These are phyloP conservation scores for Triops cancriformis DNA, from an alignment of 1,140 invertebrate species.

Conservation along the genomic window DNA sequence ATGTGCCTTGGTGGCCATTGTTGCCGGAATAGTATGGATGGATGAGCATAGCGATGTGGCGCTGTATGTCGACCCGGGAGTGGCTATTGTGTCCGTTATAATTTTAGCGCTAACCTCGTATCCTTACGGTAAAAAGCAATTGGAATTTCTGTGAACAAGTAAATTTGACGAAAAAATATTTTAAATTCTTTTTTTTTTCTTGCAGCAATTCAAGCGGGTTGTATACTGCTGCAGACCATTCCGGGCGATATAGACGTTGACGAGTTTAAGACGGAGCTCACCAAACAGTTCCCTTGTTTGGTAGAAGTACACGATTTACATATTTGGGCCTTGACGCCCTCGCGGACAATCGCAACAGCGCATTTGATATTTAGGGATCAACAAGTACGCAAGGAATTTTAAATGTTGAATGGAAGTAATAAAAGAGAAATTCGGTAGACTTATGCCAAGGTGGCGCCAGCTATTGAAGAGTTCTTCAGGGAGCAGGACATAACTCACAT, in stretches of 20 bases:
- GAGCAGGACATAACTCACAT: slow-evolving; percentile 64
- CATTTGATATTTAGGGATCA: slow-evolving; percentile 62
- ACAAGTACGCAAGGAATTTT: slow-evolving; percentile 38
- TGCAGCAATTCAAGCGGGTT: slow-evolving; percentile 63
- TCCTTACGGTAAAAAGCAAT: slow-evolving; percentile 49
- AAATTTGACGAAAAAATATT: too few relatives aligned
- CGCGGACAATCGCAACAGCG: slow-evolving; percentile 60
- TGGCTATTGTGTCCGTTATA: slow-evolving; percentile 57
- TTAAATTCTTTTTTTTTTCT: slow-evolving; percentile 35
- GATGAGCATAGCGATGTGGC: slow-evolving; percentile 47
- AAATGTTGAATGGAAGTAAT: slow-evolving; percentile 25
- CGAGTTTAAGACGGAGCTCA: slow-evolving; percentile 51
- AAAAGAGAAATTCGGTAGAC: slow-evolving; percentile 18
- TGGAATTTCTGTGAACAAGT: too few relatives aligned
- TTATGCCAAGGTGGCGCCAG: slow-evolving; percentile 42
- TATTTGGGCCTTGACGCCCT: slow-evolving; percentile 64
- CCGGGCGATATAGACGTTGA: slow-evolving; percentile 67
- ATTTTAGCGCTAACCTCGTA: slow-evolving; percentile 55
- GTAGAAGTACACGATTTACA: slow-evolving; percentile 72
- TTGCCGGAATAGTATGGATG: slow-evolving; percentile 53
- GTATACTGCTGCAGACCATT: slow-evolving; percentile 71
- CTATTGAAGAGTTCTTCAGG: slow-evolving; percentile 57
- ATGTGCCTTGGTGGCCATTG: slow-evolving; percentile 58
- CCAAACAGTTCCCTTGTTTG: slow-evolving; percentile 64
- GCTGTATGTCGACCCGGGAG: slow-evolving; percentile 61